These are phyloP conservation scores for Babylonia areolata DNA, from an alignment of 1,140 invertebrate species.

Conservation along the genomic window DNA sequence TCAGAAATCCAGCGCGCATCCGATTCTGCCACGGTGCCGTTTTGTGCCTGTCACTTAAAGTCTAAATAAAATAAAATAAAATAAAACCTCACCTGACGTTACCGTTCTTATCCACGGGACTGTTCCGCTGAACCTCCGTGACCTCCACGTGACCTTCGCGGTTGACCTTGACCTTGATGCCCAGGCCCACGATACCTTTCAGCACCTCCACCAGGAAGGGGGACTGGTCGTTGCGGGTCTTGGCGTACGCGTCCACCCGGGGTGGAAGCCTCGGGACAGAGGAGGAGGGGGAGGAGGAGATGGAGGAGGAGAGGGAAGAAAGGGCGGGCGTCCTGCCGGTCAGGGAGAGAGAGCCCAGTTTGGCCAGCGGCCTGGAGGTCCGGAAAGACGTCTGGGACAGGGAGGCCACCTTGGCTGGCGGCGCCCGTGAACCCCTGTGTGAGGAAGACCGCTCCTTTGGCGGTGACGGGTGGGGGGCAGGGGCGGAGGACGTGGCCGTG, in stretches of 20 bases:
- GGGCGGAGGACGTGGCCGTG: not conserved
- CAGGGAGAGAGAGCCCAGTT: not conserved
- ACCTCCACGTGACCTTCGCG: conserved; percentile 57
- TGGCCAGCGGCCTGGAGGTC: not conserved
- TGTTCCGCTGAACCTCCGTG: conserved; percentile 60
- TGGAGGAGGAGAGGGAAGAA: not conserved
- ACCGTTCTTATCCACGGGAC: conserved; percentile 64
- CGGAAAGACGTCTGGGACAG: not conserved
- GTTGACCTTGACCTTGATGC: conserved; percentile 60
- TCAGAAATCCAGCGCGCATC: too few species aligned
- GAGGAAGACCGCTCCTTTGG: not conserved
- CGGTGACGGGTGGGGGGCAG: not conserved
- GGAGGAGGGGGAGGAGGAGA: not conserved
- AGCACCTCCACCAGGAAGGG: conserved; percentile 68
- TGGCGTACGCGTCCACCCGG: conserved; percentile 37
- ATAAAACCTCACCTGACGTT: conserved; percentile 68
- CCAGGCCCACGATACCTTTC: conserved; percentile 67
- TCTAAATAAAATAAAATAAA: too few species aligned
- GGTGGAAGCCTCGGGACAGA: not conserved
- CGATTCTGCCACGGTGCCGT: too few species aligned
- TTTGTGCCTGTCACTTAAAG: too few species aligned
- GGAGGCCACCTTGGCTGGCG: conserved; percentile 2
- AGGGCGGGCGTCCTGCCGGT: not conserved
- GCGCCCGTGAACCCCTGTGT: not conserved
- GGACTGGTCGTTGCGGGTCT: conserved; percentile 51